A percentile compares a stretch with the other conserved stretches of the same genome.
These are phyloP conservation scores for Taxidea taxus DNA, from an alignment of 2,113 vertebrate species.

Conservation along the genomic window DNA sequence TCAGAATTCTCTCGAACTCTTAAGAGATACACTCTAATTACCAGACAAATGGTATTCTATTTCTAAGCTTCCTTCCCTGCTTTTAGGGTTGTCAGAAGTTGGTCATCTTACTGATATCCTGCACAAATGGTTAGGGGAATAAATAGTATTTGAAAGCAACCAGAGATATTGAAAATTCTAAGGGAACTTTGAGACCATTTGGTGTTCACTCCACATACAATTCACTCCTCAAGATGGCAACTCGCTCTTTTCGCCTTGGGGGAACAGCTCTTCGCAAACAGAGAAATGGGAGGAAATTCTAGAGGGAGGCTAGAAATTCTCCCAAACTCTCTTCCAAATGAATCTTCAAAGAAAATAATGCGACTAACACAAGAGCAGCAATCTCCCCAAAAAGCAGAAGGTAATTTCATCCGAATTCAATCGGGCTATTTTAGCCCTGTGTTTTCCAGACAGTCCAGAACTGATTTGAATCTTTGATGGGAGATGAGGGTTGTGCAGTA, in stretches of 20 bases:
- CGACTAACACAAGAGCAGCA: conserved; percentile 50
- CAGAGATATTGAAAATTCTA: conserved; percentile 11
- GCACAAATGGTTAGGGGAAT: conserved; percentile 8
- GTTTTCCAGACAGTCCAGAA: conserved; percentile 18
- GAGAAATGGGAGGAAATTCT: conserved; percentile 52
- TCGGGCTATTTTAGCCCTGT: conserved; percentile 44
- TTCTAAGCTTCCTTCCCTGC: conserved; percentile 61
- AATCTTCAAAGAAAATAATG: conserved; percentile 57
- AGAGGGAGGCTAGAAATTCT: conserved; percentile 39
- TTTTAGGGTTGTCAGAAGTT: conserved; percentile 58
- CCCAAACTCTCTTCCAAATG: conserved; percentile 57
- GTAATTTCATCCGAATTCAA: conserved; percentile 50
- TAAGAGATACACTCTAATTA: conserved; percentile 80
- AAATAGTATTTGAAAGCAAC: not conserved
- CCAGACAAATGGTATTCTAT: conserved; percentile 75
- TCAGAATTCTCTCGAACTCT: conserved; percentile 75
- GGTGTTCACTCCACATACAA: conserved; percentile 49
- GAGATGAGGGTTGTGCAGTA: conserved; percentile 16
- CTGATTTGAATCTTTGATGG: conserved; percentile 30
- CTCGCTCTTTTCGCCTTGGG: conserved; percentile 69
- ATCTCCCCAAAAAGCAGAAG: conserved; percentile 41
- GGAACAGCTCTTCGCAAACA: conserved; percentile 66
- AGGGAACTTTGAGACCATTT: conserved; percentile 19
- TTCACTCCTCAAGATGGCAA: conserved; percentile 67
- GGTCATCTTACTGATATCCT: conserved; percentile 37